phyloP scores from a whole-genome alignment of 2,888 invertebrate species.

The Miltochrista miniata region DNA sequence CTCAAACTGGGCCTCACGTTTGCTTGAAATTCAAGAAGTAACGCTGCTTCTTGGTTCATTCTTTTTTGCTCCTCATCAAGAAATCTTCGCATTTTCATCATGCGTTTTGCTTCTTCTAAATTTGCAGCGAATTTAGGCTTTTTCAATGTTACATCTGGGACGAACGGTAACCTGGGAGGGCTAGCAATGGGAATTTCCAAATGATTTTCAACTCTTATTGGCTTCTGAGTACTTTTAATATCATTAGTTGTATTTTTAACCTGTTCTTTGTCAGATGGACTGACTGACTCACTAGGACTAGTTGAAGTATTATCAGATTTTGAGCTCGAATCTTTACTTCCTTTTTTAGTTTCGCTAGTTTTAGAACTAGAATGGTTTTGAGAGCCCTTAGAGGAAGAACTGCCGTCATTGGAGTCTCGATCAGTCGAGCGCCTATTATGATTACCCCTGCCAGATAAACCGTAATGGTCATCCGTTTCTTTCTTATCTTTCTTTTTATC shows the following conservation, averaged over 20 bases:
- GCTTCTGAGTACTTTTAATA: conserved; percentile 53
- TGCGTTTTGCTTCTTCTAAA: conserved; percentile 85
- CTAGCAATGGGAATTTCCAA: conserved; percentile 63
- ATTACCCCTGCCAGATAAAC: conserved; percentile 85
- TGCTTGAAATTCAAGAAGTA: conserved; percentile 76
- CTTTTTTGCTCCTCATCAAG: conserved; percentile 85
- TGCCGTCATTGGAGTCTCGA: conserved; percentile 91
- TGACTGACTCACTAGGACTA: conserved; percentile 76
- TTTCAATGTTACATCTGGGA: conserved; percentile 79
- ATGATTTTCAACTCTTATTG: conserved; percentile 67
- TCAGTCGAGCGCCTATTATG: conserved; percentile 89
- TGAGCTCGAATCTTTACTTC: conserved; percentile 68
- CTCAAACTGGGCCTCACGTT: conserved; percentile 77
- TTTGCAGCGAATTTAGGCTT: conserved; percentile 88
- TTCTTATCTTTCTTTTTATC: conserved; percentile 79
- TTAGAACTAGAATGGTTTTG: conserved; percentile 63
- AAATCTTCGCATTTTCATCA: conserved; percentile 87
- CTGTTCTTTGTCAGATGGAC: conserved; percentile 78
- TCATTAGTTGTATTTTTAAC: conserved; percentile 43
- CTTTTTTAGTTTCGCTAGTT: conserved; percentile 64
- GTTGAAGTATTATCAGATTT: conserved; percentile 75
- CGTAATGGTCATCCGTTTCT: conserved; percentile 88
- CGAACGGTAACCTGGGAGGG: conserved; percentile 68
- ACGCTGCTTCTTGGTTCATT: conserved; percentile 78
- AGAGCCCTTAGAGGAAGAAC: conserved; percentile 77